Percentiles rank a stretch among this genome's conserved stretches.
Conservation (phyloP, 2,113 vertebrate species). For the Eleginops maclovinus region DNA sequence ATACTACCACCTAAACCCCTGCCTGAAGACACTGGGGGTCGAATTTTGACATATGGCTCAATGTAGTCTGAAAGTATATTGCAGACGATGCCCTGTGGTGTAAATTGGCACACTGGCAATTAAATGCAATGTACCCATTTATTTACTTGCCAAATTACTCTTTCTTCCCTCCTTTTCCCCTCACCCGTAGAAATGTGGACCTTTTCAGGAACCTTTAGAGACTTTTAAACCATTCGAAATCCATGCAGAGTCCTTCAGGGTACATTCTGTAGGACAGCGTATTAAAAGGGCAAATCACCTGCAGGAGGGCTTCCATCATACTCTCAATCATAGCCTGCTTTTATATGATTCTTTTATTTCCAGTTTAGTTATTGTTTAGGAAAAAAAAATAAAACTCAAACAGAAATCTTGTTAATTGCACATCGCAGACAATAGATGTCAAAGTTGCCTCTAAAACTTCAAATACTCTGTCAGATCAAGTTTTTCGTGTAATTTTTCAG, state of each 20-base stretch:
- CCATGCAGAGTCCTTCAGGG: conserved; percentile 26
- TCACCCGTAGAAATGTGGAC: not conserved
- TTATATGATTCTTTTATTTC: conserved; percentile 1
- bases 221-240: conserved; percentile 31
- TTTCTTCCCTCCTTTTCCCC: not conserved
- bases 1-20: conserved; percentile 15
- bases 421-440: not conserved
- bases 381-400: accelerated
- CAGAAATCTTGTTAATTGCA: conserved; percentile 16
- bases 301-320: conserved; percentile 30
- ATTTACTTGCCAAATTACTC: not conserved
- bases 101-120: not conserved
- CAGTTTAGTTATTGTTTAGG: not conserved
- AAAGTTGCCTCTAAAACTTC: not conserved
- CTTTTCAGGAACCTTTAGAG: conserved; percentile 17
- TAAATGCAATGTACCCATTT: not conserved
- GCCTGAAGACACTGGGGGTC: conserved; percentile 45
- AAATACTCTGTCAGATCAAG: conserved; percentile 7
- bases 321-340: conserved; percentile 3
- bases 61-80: conserved; percentile 14
- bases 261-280: conserved; percentile 18
- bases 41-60: conserved; percentile 42
- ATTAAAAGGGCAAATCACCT: conserved; percentile 45
- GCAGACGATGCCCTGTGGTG: conserved; percentile 7
- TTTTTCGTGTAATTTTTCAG: not conserved